Percentiles rank a stretch among this genome's conserved stretches.
phyloP scores from a whole-genome alignment of 2,113 vertebrate genomes.

The Lycaon pictus region DNA sequence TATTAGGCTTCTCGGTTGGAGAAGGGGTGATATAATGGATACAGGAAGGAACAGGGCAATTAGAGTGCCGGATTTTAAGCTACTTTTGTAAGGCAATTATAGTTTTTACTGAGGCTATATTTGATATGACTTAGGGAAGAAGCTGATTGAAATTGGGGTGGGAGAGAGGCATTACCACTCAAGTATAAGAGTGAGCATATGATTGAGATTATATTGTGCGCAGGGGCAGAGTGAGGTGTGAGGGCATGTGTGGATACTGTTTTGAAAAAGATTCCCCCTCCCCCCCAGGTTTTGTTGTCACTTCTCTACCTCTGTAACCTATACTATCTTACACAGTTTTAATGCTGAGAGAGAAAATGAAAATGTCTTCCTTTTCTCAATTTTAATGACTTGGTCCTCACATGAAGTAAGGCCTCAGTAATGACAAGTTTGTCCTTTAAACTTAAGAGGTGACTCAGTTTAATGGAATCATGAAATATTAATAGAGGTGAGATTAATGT shows the following conservation, averaged over 20 bases:
- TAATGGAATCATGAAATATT: not conserved
- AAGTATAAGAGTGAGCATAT: not conserved
- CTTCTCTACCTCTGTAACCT: not conserved
- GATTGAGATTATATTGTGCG: not conserved
- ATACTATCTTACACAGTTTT: not conserved
- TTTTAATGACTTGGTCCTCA: slow-evolving; percentile 50
- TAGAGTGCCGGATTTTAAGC: not conserved
- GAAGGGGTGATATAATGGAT: not conserved
- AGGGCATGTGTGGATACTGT: not conserved
- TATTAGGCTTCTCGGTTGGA: not conserved
- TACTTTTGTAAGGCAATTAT: slow-evolving; percentile 30
- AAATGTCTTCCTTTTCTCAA: slow-evolving; percentile 18
- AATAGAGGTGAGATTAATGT: not conserved
- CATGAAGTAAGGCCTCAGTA: not conserved
- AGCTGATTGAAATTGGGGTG: not conserved
- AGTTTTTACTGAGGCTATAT: slow-evolving; percentile 30
- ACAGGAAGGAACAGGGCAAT: not conserved
- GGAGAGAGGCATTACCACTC: not conserved
- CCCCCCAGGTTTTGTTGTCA: not conserved
- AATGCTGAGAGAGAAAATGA: slow-evolving; percentile 30
- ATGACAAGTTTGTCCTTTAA: slow-evolving; percentile 18
- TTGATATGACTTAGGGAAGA: slow-evolving; percentile 18
- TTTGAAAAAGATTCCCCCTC: not conserved
- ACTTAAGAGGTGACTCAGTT: slow-evolving; percentile 6
- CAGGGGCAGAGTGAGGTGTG: not conserved